Evolutionary conservation across 64 coral and sea anemone species (phyloP).

Genomic region (Anthopleura sola): DNA sequence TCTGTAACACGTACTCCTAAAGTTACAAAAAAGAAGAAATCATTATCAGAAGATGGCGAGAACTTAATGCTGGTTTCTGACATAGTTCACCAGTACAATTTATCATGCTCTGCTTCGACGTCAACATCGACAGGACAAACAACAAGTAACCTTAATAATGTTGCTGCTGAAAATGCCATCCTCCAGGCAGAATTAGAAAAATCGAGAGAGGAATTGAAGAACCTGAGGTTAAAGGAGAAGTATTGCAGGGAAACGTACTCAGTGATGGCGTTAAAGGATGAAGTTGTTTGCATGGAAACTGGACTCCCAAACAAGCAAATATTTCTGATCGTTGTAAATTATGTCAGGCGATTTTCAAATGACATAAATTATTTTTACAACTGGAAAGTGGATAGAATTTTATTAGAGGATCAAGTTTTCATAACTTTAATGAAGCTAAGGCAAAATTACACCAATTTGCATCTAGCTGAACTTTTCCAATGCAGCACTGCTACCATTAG

Average conservation of each 20-base stretch:
- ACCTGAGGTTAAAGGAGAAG: slow-evolving; percentile 1
- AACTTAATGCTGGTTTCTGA: slow-evolving; percentile 11
- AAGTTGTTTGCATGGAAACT: slow-evolving; percentile 30
- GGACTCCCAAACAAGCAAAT: slow-evolving; percentile 43
- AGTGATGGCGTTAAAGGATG: slow-evolving; percentile 16
- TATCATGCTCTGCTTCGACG: neutral
- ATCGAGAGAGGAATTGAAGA: slow-evolving; percentile 19
- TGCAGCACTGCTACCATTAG: slow-evolving; percentile 35
- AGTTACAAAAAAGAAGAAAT: neutral
- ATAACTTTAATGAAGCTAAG: slow-evolving; percentile 33
- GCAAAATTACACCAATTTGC: slow-evolving; percentile 28
- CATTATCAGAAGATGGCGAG: neutral
- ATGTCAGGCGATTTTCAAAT: slow-evolving; percentile 30
- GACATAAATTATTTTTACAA: slow-evolving; percentile 40
- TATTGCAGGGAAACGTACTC: slow-evolving; percentile 21
- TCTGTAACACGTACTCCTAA: slow-evolving; percentile 18
- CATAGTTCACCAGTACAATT: neutral
- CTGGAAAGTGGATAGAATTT: slow-evolving; percentile 29
- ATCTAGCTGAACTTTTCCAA: slow-evolving; percentile 17
- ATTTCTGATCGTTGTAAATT: slow-evolving; percentile 28
- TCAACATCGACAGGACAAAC: neutral
- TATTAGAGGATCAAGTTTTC: slow-evolving; percentile 40
- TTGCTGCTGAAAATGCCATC: neutral
- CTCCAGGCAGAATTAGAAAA: slow-evolving; percentile 17
- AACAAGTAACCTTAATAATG: too few species aligned